phyloP scores from a whole-genome alignment of 2,113 vertebrate species.

The Riparia riparia region DNA sequence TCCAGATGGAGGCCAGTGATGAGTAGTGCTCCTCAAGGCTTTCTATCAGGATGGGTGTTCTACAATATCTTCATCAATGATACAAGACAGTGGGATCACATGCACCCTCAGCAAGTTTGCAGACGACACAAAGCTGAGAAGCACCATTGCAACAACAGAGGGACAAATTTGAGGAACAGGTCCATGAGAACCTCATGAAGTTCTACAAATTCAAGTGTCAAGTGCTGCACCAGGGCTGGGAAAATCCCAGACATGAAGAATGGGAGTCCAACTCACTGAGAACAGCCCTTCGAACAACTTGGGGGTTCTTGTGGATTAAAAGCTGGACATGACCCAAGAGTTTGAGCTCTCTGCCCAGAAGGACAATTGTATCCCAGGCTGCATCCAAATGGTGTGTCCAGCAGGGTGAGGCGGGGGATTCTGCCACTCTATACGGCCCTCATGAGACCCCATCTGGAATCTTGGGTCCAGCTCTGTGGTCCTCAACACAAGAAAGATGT shows the following conservation, averaged over 20 bases:
- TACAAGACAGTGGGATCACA: neutral
- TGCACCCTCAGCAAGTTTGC: neutral
- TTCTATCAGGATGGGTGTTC: neutral
- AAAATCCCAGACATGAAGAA: neutral
- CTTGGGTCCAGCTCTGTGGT: neutral
- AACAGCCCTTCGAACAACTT: neutral
- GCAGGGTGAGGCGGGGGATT: neutral
- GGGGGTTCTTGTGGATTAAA: neutral
- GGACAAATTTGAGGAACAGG: neutral
- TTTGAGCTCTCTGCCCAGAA: neutral
- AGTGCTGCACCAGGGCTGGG: too few species aligned
- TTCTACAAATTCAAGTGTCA: neutral
- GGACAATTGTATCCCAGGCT: neutral
- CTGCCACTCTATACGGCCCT: neutral
- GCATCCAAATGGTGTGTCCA: accelerated
- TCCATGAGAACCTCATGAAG: neutral
- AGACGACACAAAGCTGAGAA: neutral
- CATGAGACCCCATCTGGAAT: neutral
- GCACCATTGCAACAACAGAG: neutral
- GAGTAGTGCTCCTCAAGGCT: neutral
- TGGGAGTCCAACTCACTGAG: neutral
- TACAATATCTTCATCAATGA: neutral
- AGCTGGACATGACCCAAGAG: neutral
- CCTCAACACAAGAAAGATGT: neutral
- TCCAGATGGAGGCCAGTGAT: neutral